Base-by-base conservation (phyloP, 2,113 vertebrate species). In the Nothobranchius kuhntae region DNA sequence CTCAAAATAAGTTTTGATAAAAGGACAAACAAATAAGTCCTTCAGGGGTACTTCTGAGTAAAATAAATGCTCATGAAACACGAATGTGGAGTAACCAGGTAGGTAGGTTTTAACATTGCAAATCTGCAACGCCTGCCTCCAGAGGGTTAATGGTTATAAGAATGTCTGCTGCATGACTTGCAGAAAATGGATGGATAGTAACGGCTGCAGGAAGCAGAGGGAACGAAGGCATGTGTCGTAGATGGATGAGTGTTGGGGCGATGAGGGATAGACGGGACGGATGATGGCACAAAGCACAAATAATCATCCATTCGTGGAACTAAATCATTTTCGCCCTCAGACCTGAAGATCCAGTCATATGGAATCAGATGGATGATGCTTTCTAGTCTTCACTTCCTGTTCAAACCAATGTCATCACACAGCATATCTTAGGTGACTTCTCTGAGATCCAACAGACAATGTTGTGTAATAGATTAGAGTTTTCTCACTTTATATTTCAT, bases 281-380 rank as follows among this genome's bases (percentile, higher is more conserved):
- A 73, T 44, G 69, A 66, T 26, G 12, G 68, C 15, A 10, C 13
- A 8, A 69, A 61, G 53, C 48, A 75, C 13, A 65, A 68, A 59
- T 47, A 40, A 40, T 40, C 38, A 7, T 40, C 38, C 9, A 7
- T 40, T 40, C 7, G 36, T n/a, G 6, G 62, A 55, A 68, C 70
- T 76, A 56, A 80, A 82, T 82, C 52, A 56, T 65, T 69, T 30
- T n/a, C 65, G 42, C 62, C 71, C 46, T 77, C 60, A 42, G 74
- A 69, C 35, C 42, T 13, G 47, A 65, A 30, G 2, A 57, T 48
- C 63, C 2, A 17, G 51, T 52, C 44, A 13, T 13, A 17, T 21
- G 14, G 45, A 68, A 53, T 9, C 9, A 5, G 53, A n/a, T 4
- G 51, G 51, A 56, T 12, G 67, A 67, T 63, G 42, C 35, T 61